A percentile compares a stretch with the other conserved stretches of the same genome.
Conservation (phyloP, 1,140 invertebrate genomes). For the Bombus soroeensis region DNA sequence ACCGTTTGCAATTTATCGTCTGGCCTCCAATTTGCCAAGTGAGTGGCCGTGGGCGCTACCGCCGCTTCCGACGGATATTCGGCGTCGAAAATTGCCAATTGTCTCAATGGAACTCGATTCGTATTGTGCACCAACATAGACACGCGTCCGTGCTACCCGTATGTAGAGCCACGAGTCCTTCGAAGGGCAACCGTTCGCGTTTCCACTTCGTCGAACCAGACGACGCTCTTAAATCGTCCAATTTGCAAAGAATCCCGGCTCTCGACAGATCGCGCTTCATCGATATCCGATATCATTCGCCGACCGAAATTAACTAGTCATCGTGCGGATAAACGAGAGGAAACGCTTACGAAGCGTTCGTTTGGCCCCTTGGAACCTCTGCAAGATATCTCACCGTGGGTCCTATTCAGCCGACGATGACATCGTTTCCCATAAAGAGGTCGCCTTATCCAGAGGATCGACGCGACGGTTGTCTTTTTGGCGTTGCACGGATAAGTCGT, state of each 20-base stretch:
- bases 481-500: conserved; percentile 35
- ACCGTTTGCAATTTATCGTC: conserved; percentile 75
- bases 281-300: neutral
- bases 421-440: conserved; percentile 27
- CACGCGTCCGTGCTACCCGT: conserved; percentile 32
- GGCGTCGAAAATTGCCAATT: conserved; percentile 79
- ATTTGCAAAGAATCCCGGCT: too few relatives aligned
- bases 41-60: conserved; percentile 74
- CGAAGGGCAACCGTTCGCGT: conserved; percentile 32
- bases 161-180: conserved; percentile 47
- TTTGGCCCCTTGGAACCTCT: neutral
- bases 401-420: conserved; percentile 29
- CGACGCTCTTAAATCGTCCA: too few relatives aligned
- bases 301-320: conserved; percentile 56
- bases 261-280: too few relatives aligned
- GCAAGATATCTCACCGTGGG: conserved; percentile 18
- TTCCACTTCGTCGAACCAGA: neutral
- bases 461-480: neutral
- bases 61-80: conserved; percentile 78
- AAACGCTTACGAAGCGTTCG: conserved; percentile 46
- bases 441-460: conserved; percentile 3
- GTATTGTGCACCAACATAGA: conserved; percentile 69
- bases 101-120: conserved; percentile 76
- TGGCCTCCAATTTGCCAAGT: conserved; percentile 70
- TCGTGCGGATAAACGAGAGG: conserved; percentile 32